Evolutionary conservation across 1,140 invertebrate genomes (phyloP), one percentile per base, ranked within the genome.

Genomic region (Cheumatopsyche charites): DNA sequence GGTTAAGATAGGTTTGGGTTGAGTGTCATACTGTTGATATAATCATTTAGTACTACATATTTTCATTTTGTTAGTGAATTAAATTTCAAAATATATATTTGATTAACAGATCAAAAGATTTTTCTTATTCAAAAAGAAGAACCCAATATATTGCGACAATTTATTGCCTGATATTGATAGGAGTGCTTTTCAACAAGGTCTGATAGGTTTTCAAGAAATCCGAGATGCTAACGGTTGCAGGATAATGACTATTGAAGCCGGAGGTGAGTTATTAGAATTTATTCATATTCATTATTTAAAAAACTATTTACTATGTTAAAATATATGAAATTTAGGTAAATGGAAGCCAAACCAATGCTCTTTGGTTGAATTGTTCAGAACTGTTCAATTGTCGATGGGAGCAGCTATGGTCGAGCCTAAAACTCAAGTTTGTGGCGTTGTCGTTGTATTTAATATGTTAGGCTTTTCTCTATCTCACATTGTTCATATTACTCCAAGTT

Each of bases 401-500:
- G 88, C 89, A 0, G 91, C 92, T 1, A 90, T 93, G 87, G 78
- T 90, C 47, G 92, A 94, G 77, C 91, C 91, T 0, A 82, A 84
- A 55, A 90, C 91, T 0, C 92, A 94, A 79, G 88, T 94, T 45
- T 86, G 86, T 69, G 92, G 92, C 0, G 90, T 89, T 0, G 81
- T 91, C 11, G 89, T 92, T 11, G 88, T 94, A 43, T 89, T 94
- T 74, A 91, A 94, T 79, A 91, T 94, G 90, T 90, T 92, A 71
- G 92, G 92, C 0, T 82, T 94, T 0, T 88, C 88, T 5, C 81
- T 94, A 63, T 86, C 88, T 66, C 92, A 94, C 77, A 88, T 91
- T 0, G 90, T 91, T 88, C 91, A 92, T 77, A 92, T 93, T 77
- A 93, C 90, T 0, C 92, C 92, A 2, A 87, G 88, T 0, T 93